These are phyloP conservation scores for Lissocephala sabroskyi DNA, from an alignment of 2,888 invertebrate species.

Conservation along the genomic window DNA sequence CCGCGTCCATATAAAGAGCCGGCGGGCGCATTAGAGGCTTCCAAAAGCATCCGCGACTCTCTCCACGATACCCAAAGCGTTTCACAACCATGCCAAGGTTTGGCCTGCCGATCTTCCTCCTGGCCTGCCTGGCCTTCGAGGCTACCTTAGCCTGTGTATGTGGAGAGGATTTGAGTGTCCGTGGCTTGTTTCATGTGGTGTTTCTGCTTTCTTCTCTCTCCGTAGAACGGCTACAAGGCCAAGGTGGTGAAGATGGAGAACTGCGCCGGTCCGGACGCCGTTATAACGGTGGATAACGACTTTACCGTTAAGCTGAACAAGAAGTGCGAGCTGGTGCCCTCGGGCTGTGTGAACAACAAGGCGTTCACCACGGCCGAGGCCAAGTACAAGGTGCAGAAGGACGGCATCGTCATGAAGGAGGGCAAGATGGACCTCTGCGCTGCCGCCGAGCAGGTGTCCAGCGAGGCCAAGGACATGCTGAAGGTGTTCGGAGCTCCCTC, in stretches of 20 bases:
- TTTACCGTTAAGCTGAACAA: conserved; percentile 67
- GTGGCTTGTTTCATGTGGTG: too few relatives aligned
- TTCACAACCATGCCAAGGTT: conserved; percentile 31
- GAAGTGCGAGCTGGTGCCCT: conserved; percentile 72
- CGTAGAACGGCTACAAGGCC: conserved; percentile 69
- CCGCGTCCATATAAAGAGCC: conserved; percentile 36
- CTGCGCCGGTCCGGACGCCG: conserved; percentile 62
- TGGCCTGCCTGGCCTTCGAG: conserved; percentile 31
- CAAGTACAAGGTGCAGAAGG: conserved; percentile 70
- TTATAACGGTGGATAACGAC: conserved; percentile 56
- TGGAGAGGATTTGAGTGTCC: conserved; percentile 5
- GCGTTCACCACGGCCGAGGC: conserved; percentile 70
- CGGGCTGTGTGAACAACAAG: conserved; percentile 72
- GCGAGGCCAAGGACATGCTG: conserved; percentile 58
- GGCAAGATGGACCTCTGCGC: conserved; percentile 73
- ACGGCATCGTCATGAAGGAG: conserved; percentile 71
- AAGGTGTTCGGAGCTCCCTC: conserved; percentile 71
- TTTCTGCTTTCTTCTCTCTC: too few relatives aligned
- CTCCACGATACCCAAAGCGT: background rate
- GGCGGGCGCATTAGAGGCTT: background rate
- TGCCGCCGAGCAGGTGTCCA: conserved; percentile 46
- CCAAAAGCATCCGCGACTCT: background rate
- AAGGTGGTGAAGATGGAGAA: conserved; percentile 63
- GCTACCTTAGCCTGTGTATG: conserved; percentile 64
- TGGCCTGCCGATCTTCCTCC: conserved; percentile 17